Conservation (phyloP, 2,797 vertebrate genomes). For the Parotocinclus haroldoi region DNA sequence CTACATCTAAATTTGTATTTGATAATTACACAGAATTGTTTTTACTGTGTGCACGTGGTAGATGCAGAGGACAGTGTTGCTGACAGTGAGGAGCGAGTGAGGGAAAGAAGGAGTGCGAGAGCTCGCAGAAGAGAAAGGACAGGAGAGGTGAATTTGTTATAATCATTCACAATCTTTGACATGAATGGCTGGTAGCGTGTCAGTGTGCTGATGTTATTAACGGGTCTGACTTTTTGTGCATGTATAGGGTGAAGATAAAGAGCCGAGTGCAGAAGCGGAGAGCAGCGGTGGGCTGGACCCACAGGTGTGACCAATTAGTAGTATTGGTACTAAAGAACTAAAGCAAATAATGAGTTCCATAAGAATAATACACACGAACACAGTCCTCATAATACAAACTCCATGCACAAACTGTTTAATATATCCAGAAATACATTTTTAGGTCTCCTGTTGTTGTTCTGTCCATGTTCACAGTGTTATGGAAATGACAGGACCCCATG, state of each 20-base stretch:
- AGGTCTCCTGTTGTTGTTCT: too few relatives aligned
- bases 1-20: too few relatives aligned
- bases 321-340: neutral
- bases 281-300: constrained; percentile 65
- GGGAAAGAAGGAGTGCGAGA: constrained; percentile 68
- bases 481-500: too few relatives aligned
- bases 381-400: too few relatives aligned
- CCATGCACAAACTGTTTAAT: too few relatives aligned
- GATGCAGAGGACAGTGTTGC: constrained; percentile 65
- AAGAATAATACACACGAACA: too few relatives aligned
- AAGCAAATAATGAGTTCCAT: neutral
- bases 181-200: too few relatives aligned
- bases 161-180: too few relatives aligned
- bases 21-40: too few relatives aligned
- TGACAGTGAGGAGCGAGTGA: constrained; percentile 72
- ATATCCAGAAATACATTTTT: too few relatives aligned
- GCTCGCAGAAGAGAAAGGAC: constrained; percentile 68
- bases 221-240: constrained; percentile 23
- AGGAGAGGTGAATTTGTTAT: constrained; percentile 57
- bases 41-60: constrained; percentile 38
- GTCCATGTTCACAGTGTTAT: too few relatives aligned
- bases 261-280: constrained; percentile 72
- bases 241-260: constrained; percentile 70
- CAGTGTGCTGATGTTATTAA: neutral
- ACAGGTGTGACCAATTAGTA: constrained; percentile 58